Conservation (phyloP, 2,113 vertebrate genomes). For the Seriola dumerili region DNA sequence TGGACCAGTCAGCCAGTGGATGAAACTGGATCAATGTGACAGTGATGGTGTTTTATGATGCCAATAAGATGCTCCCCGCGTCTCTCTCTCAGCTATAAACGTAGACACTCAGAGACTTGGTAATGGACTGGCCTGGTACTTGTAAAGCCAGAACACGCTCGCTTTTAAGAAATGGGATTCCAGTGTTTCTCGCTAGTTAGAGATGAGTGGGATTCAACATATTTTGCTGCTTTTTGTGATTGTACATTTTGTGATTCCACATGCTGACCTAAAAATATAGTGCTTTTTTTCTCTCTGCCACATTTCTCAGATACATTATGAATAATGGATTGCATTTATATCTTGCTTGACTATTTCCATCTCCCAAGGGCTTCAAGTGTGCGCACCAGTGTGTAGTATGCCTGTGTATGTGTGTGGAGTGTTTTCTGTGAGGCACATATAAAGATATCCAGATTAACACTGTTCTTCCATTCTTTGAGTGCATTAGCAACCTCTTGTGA, state of each 20-base stretch:
- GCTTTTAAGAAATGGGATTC: conserved; percentile 44
- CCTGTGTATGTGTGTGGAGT: not conserved
- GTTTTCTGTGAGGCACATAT: conserved; percentile 17
- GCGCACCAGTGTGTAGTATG: not conserved
- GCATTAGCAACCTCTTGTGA: conserved; percentile 31
- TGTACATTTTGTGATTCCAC: conserved; percentile 21
- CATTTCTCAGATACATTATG: conserved; percentile 52
- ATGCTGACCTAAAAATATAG: conserved; percentile 60
- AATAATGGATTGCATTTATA: conserved; percentile 74
- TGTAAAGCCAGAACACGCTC: conserved; percentile 54
- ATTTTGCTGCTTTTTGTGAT: conserved; percentile 43
- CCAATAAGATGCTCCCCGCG: conserved; percentile 64
- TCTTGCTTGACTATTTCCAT: conserved; percentile 52
- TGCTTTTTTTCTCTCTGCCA: conserved; percentile 13
- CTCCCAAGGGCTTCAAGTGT: conserved; percentile 45
- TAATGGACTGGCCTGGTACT: conserved; percentile 65
- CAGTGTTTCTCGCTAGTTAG: conserved; percentile 39
- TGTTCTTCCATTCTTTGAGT: conserved; percentile 20
- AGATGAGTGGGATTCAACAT: conserved; percentile 37
- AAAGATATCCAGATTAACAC: conserved; percentile 26
- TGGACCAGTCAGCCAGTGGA: conserved; percentile 61
- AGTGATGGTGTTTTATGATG: conserved; percentile 74
- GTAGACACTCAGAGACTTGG: conserved; percentile 35
- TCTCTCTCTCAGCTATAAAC: conserved; percentile 49
- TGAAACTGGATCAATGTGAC: conserved; percentile 74